Evolutionary conservation across 1,140 invertebrate genomes (phyloP).

Genomic region (Eumaeus atala): DNA sequence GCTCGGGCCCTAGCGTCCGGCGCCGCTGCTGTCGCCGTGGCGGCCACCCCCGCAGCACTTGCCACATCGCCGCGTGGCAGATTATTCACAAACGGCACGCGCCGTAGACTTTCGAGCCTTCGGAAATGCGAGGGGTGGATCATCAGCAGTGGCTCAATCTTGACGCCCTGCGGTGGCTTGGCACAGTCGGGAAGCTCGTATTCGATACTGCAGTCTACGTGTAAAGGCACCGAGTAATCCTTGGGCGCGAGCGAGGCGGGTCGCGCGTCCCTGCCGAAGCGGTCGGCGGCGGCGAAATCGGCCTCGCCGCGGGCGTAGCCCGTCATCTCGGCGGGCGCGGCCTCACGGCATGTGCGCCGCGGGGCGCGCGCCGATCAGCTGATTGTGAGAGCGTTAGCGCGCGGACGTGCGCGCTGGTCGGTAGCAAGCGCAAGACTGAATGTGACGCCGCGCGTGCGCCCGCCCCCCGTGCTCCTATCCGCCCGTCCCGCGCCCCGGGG

Average conservation of each 20-base stretch:
- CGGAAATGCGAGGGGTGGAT: conserved; percentile 90
- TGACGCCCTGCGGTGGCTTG: conserved; percentile 84
- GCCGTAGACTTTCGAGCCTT: conserved; percentile 83
- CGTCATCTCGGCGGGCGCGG: conserved; percentile 59
- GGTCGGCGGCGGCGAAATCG: conserved; percentile 58
- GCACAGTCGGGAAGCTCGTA: conserved; percentile 88
- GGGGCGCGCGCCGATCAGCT: conserved; percentile 63
- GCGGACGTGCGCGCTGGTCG: conserved; percentile 44
- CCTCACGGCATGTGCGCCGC: conserved; percentile 64
- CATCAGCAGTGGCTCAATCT: conserved; percentile 85
- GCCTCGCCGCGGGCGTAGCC: conserved; percentile 67
- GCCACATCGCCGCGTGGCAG: conserved; percentile 41
- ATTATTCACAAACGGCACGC: conserved; percentile 80
- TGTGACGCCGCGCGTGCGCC: conserved; percentile 29
- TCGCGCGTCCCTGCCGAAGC: conserved; percentile 49
- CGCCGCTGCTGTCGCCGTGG: conserved; percentile 28
- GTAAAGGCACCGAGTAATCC: conserved; percentile 85
- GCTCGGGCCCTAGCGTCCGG: conserved; percentile 27
- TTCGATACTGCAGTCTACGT: conserved; percentile 89
- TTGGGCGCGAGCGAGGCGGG: conserved; percentile 72
- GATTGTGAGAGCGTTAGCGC: conserved; percentile 43
- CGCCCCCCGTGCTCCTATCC: conserved; percentile 26
- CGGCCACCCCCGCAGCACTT: conserved; percentile 27
- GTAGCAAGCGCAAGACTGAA: conserved; percentile 47
- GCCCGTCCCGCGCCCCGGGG: conserved; percentile 20